Percentiles rank a stretch among this genome's conserved stretches.
Conservation (phyloP, 2,113 vertebrate genomes). For the Xenopus borealis region DNA sequence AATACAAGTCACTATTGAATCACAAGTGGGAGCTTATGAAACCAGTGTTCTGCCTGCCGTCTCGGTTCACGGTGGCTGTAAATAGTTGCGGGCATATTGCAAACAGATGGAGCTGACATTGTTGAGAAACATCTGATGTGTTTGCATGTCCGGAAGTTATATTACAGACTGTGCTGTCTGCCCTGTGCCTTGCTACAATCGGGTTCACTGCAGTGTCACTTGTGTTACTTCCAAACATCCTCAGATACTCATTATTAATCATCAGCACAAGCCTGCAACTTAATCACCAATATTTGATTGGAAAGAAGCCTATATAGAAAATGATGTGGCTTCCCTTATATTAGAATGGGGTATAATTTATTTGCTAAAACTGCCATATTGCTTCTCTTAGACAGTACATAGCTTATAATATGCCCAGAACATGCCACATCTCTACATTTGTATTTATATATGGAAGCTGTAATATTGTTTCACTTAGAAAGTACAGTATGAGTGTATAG, state of each 20-base stretch:
- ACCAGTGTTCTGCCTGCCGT: neutral
- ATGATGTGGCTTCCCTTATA: too few relatives aligned
- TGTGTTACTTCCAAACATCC: neutral
- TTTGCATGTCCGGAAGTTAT: conserved; percentile 38
- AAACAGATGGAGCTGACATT: conserved; percentile 42
- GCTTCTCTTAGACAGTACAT: too few relatives aligned
- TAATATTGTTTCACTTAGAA: too few relatives aligned
- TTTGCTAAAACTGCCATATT: too few relatives aligned
- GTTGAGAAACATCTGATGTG: conserved; percentile 34
- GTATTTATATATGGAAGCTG: too few relatives aligned
- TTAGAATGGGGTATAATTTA: too few relatives aligned
- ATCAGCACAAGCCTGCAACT: neutral
- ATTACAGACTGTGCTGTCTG: conserved; percentile 32
- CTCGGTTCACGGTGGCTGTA: conserved; percentile 37
- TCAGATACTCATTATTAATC: conserved; percentile 6
- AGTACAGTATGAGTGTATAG: too few relatives aligned
- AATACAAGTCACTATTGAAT: neutral
- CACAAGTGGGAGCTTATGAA: conserved; percentile 25
- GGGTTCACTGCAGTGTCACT: conserved; percentile 27
- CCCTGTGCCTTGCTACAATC: neutral
- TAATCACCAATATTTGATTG: too few relatives aligned
- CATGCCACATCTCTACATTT: too few relatives aligned
- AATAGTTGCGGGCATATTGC: conserved; percentile 41
- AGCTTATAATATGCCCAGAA: too few relatives aligned
- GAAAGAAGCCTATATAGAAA: too few relatives aligned